A percentile compares a stretch with the other conserved stretches of the same genome.
Evolutionary conservation across 35 echinoderm and acorn worm genomes (phyloP).

Genomic region (Heliocidaris erythrogramma): DNA sequence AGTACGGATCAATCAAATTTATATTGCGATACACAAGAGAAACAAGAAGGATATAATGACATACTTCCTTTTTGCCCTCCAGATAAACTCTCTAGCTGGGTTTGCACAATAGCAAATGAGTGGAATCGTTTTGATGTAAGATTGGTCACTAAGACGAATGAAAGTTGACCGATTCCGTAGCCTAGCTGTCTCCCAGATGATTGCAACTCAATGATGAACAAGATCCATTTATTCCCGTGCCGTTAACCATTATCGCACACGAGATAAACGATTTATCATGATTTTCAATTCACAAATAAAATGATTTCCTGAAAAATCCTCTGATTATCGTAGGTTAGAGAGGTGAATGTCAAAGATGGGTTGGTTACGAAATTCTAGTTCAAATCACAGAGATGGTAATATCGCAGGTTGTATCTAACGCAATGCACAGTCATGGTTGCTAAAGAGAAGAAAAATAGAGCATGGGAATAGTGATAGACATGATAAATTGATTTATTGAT

Average conservation of each 20-base stretch:
- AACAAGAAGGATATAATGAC: not conserved
- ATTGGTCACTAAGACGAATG: not conserved
- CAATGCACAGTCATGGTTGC: too few relatives aligned
- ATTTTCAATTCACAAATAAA: slow-evolving; percentile 1
- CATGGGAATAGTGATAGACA: too few relatives aligned
- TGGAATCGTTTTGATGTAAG: not conserved
- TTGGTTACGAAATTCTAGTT: too few relatives aligned
- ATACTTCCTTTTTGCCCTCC: not conserved
- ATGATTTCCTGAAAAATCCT: not conserved
- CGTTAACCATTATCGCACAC: not conserved
- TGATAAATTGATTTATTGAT: too few relatives aligned
- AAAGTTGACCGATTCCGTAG: not conserved
- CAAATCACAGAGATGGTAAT: too few relatives aligned
- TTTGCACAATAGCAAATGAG: not conserved
- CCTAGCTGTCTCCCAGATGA: not conserved
- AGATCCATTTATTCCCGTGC: not conserved
- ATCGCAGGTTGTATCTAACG: too few relatives aligned
- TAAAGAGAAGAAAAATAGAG: too few relatives aligned
- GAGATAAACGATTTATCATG: not conserved
- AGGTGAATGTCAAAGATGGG: not conserved
- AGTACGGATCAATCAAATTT: too few relatives aligned
- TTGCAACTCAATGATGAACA: not conserved
- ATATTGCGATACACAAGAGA: too few relatives aligned
- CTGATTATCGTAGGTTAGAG: not conserved
- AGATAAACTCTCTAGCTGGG: not conserved